Conservation (phyloP, 2,888 invertebrate species). For the Antheraea yamamai region DNA sequence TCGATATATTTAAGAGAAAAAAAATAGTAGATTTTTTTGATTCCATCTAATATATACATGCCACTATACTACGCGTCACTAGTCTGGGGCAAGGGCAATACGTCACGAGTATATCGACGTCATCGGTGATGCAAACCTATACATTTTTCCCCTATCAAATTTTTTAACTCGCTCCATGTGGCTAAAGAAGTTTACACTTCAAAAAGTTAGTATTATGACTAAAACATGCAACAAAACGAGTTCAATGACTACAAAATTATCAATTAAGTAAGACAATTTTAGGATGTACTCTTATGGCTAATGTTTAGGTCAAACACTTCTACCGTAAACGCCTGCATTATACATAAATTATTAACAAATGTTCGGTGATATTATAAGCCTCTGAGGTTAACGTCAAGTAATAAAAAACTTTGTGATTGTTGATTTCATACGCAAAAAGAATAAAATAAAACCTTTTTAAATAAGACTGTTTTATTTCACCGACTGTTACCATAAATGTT, state of each 20-base stretch:
- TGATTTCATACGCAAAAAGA: background rate
- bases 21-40: no score
- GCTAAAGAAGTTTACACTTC: no score
- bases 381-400: background rate
- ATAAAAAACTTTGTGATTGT: background rate
- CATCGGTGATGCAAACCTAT: no score
- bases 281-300: background rate
- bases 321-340: background rate
- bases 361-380: background rate
- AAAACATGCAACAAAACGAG: background rate
- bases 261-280: background rate
- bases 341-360: background rate
- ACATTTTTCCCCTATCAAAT: no score
- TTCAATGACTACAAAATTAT: background rate
- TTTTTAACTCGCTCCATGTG: no score
- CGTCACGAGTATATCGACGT: no score
- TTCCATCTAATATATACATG: no score
- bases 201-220: background rate
- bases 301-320: background rate
- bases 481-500: background rate
- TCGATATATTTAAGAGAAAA: no score
- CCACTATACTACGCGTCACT: no score
- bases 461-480: background rate
- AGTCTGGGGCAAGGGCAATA: no score
- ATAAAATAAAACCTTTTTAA: background rate